Conservation (phyloP, 2,888 invertebrate genomes). For the Aphrophora alni region DNA sequence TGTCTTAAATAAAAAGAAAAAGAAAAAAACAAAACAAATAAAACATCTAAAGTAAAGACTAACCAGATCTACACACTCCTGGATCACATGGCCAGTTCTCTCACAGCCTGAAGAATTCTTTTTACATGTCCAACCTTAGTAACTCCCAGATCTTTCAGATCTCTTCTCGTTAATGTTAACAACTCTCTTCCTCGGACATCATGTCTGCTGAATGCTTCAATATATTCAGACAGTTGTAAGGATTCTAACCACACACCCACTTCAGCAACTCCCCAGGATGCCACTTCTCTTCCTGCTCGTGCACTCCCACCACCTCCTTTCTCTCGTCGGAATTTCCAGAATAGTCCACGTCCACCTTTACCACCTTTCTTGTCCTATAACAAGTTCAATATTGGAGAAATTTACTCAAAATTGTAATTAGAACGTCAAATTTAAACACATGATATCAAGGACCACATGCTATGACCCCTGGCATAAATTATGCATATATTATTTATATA, state of each 20-base stretch:
- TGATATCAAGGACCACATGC: no score
- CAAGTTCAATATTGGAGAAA: constrained; percentile 42
- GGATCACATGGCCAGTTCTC: constrained; percentile 66
- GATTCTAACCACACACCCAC: constrained; percentile 84
- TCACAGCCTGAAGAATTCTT: constrained; percentile 90
- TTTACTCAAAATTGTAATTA: background rate
- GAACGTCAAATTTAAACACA: no score
- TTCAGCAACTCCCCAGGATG: constrained; percentile 85
- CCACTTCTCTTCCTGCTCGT: constrained; percentile 59
- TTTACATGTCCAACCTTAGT: constrained; percentile 96
- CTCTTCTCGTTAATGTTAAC: constrained; percentile 82
- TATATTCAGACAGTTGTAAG: constrained; percentile 87
- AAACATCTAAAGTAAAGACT: background rate
- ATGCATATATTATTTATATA: no score
- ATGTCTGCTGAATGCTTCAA: constrained; percentile 87
- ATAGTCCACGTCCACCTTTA: constrained; percentile 60
- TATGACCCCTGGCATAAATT: no score
- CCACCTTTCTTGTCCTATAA: constrained; percentile 59
- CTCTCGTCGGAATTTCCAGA: constrained; percentile 70
- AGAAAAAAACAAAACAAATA: no score
- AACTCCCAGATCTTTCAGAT: constrained; percentile 89
- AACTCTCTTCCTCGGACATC: constrained; percentile 93
- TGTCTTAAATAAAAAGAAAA: no score
- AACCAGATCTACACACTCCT: constrained; percentile 36
- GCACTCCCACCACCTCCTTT: constrained; percentile 57